Evolutionary conservation across 1,140 invertebrate species (phyloP), one percentile per base, ranked within the genome.

Genomic region (Drosophila subpulchrella): DNA sequence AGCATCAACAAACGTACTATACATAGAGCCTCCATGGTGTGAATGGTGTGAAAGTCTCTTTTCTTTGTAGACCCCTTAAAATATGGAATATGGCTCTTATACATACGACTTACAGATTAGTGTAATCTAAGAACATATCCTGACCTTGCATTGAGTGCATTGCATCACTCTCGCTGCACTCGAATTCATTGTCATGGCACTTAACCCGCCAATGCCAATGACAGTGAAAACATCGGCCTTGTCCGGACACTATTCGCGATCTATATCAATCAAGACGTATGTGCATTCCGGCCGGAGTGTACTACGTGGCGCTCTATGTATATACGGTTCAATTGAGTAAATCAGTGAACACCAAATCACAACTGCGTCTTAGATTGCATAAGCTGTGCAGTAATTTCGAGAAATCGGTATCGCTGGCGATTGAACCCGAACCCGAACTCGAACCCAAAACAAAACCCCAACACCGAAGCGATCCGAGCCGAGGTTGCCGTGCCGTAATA

Each of bases 341-440:
- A 53, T 53, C 50, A 50, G 48, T 15, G 48, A 15, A 17, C 10
- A 17, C 32, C 27, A 62, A 68, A 73, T 46, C 51, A 38, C 47
- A 60, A 89, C 77, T 84, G 81, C 84, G 84, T 78, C 80, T 89
- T 84, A 84, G 77, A 78, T 81, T 89, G 81, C 76, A 83, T 75
- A 88, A 89, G 59, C 47, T 76, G 53, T 71, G 75, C 66, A 78
- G 46, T 70, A 51, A 57, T 53, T 17, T 39, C 24, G 39, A 24
- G 61, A 60, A 71, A 44, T 60, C 56, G 61, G 57, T 70, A 44
- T 60, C 56, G 24, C 38, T 48, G 34, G 34, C 44, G 17, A 32
- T 27, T 53, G 46, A 72, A 73, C 55, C 47, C 55, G 67, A 72
- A 72, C 67, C 34, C 70, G 15, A 50, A 65, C 60, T 15, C 47